Evolutionary conservation across 1,140 invertebrate genomes (phyloP), one percentile per base, ranked within the genome.

Genomic region (Tetragonula clypearis): DNA sequence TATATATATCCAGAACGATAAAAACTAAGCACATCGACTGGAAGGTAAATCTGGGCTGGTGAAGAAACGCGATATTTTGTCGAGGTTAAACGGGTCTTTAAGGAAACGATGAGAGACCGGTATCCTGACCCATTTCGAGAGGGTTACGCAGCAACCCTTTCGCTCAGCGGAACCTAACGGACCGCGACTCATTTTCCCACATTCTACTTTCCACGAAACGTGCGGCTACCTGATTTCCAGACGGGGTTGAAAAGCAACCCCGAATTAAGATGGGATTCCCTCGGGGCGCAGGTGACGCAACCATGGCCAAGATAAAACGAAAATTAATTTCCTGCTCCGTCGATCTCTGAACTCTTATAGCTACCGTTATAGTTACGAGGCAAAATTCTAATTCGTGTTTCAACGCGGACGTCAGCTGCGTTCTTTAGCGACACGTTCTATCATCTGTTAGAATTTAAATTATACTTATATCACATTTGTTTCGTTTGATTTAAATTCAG

Each of bases 121-220:
- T 88, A 87, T 91, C 90, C 91, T 93, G 93, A 94, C 93, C 92
- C 71, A 93, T 92, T 93, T 94, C 89, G 87, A 87, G 87, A 87
- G 88, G 89, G 86, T 88, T 76, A 73, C 76, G 60, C 90, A 90
- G 92, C 92, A 93, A 93, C 93, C 93, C 93, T 93, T 93, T 93
- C 87, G 87, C 73, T 8, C 86, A 81, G 30, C 69, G 89, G 80
- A 75, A 92, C 90, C 89, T 93, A 94, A 94, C 93, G 93, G 93
- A 85, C 88, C 90, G 84, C 74, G 80, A 91, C 79, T 90, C 41
- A 91, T 93, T 94, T 94, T 94, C 93, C 92, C 93, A 93, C 93
- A 93, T 94, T 94, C 92, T 93, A 93, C 88, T 93, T 93, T 93
- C 92, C 85, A 89, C 76, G 88, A 93, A 93, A 82, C 41, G 15